A percentile compares a stretch with the other conserved stretches of the same genome.
Evolutionary conservation across 2,888 invertebrate species (phyloP).

Genomic region (Xylophagus ater): DNA sequence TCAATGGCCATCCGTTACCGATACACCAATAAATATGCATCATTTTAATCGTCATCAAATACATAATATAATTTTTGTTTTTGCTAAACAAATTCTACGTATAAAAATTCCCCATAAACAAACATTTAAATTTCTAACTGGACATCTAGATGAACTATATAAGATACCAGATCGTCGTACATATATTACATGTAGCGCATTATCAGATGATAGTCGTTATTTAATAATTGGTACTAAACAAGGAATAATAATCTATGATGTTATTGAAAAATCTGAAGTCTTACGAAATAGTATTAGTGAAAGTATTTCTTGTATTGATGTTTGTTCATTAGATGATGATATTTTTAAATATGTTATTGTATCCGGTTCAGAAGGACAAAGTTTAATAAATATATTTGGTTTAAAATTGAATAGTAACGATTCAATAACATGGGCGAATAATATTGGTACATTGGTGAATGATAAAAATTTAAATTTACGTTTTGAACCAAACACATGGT

Average conservation of each 20-base stretch:
- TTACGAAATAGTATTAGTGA: slow-evolving; percentile 33
- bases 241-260: slow-evolving; percentile 32
- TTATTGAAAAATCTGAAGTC: slow-evolving; percentile 21
- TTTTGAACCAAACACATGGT: slow-evolving; percentile 29
- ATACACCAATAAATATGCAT: slow-evolving; percentile 15
- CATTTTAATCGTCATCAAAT: background rate
- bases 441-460: slow-evolving; percentile 18
- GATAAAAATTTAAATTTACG: slow-evolving; percentile 19
- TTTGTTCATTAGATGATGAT: slow-evolving; percentile 27
- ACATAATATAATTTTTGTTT: slow-evolving; percentile 23
- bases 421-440: slow-evolving; percentile 27
- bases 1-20: slow-evolving; percentile 20
- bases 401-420: slow-evolving; percentile 21
- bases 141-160: slow-evolving; percentile 22
- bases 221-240: slow-evolving; percentile 33
- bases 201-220: slow-evolving; percentile 28
- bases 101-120: slow-evolving; percentile 20
- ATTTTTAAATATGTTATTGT: slow-evolving; percentile 32
- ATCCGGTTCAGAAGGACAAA: slow-evolving; percentile 27
- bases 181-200: slow-evolving; percentile 27
- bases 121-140: slow-evolving; percentile 17
- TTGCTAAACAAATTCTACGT: slow-evolving; percentile 21
- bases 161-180: slow-evolving; percentile 17
- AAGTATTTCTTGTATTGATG: slow-evolving; percentile 32
- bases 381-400: slow-evolving; percentile 29